phyloP scores from a whole-genome alignment of 1,140 invertebrate species.

The Amyelois transitella region DNA sequence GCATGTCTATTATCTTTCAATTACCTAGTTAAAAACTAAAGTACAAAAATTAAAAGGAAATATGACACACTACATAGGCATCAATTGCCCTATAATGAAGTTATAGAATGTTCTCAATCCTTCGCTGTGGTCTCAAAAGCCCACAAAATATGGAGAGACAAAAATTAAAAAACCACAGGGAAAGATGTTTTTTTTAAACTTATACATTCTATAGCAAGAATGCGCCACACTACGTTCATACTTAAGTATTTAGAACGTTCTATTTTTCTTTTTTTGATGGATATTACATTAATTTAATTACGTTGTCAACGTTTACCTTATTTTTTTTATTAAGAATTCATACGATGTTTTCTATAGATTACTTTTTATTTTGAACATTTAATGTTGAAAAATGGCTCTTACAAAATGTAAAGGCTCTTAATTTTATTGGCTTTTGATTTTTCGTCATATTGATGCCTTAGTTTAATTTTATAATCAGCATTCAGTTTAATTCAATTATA shows the following conservation, averaged over 20 bases:
- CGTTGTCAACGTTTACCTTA: too few relatives aligned
- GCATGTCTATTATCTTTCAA: slow-evolving; percentile 52
- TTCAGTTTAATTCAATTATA: too few relatives aligned
- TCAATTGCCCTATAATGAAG: slow-evolving; percentile 27
- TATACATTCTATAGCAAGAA: slow-evolving; percentile 10
- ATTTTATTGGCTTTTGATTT: too few relatives aligned
- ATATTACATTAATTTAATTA: too few relatives aligned
- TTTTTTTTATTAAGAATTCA: too few relatives aligned
- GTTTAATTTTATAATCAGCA: too few relatives aligned
- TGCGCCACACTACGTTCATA: slow-evolving; percentile 15
- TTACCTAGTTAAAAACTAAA: slow-evolving; percentile 39
- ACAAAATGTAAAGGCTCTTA: too few relatives aligned
- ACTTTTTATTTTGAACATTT: too few relatives aligned
- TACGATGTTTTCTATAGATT: too few relatives aligned
- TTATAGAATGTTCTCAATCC: slow-evolving; percentile 23
- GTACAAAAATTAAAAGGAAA: slow-evolving; percentile 58
- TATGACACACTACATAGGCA: slow-evolving; percentile 61
- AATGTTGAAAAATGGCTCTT: too few relatives aligned
- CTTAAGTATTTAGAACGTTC: slow-evolving; percentile 9
- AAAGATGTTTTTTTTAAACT: slow-evolving; percentile 16
- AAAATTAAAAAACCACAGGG: slow-evolving; percentile 22
- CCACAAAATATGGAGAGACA: slow-evolving; percentile 4
- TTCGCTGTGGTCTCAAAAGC: slow-evolving; percentile 24
- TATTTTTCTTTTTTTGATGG: too few relatives aligned
- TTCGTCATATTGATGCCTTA: too few relatives aligned